Conservation (phyloP, 1,140 invertebrate genomes). For the Drosophila cardini region DNA sequence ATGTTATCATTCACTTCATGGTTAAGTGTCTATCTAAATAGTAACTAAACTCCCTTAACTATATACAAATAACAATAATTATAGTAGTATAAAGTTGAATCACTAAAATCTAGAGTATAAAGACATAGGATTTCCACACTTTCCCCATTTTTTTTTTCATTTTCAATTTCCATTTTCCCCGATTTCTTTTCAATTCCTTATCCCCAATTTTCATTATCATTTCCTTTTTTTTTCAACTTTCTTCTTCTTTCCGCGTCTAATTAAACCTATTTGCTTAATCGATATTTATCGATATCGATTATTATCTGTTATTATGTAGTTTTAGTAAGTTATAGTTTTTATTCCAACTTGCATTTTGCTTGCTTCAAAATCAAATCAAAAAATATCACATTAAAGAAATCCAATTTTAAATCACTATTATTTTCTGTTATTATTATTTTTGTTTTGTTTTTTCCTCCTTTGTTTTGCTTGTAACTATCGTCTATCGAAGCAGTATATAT, state of each 20-base stretch:
- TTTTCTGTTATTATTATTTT: background rate
- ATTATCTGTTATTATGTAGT: constrained; percentile 8
- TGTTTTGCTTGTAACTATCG: too few species aligned
- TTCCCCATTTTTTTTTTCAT: background rate
- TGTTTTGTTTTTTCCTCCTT: too few species aligned
- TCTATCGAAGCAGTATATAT: constrained; percentile 18
- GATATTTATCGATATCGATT: constrained; percentile 9
- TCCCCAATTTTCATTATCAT: constrained; percentile 7
- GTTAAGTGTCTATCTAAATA: constrained; percentile 61
- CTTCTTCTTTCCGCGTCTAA: constrained; percentile 20
- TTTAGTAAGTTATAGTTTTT: constrained; percentile 17
- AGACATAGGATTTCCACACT: background rate
- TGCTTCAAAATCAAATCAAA: constrained; percentile 64
- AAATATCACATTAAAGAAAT: constrained; percentile 82
- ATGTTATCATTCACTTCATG: constrained; percentile 18
- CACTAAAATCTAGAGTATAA: constrained; percentile 3
- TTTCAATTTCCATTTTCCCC: too few species aligned
- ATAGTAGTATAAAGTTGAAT: constrained; percentile 33
- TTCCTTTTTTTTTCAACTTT: constrained; percentile 5
- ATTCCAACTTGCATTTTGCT: constrained; percentile 53
- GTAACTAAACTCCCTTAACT: constrained; percentile 40
- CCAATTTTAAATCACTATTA: constrained; percentile 73
- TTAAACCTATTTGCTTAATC: constrained; percentile 11
- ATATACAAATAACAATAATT: constrained; percentile 28
- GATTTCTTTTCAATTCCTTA: constrained; percentile 17